These are phyloP conservation scores for Pelobates cultripes DNA, from an alignment of 2,797 vertebrate species.

Conservation along the genomic window DNA sequence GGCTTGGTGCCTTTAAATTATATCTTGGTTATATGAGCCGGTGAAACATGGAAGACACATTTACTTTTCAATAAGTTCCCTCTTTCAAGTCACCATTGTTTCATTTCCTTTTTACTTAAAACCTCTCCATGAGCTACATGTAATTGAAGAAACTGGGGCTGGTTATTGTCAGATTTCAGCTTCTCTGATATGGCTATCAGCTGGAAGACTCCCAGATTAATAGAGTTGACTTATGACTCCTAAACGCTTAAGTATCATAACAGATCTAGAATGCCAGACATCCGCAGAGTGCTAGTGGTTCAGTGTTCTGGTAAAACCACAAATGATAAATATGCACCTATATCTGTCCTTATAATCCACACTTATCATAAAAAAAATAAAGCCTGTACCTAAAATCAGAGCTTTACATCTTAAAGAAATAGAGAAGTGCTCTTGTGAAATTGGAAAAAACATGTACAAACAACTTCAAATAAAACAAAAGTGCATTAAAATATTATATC, in stretches of 20 bases:
- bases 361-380: too few relatives aligned
- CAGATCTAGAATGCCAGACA: background rate
- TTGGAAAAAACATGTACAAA: too few relatives aligned
- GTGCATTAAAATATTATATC: too few relatives aligned
- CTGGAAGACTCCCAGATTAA: constrained; percentile 58
- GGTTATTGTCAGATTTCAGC: constrained; percentile 59
- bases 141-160: constrained; percentile 47
- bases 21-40: constrained; percentile 25
- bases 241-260: constrained; percentile 15
- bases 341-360: background rate
- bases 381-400: too few relatives aligned
- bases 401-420: too few relatives aligned
- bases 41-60: constrained; percentile 10
- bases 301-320: background rate
- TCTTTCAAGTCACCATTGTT: constrained; percentile 8
- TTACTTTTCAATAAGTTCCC: constrained; percentile 31
- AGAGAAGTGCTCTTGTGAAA: too few relatives aligned
- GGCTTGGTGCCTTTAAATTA: background rate
- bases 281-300: background rate
- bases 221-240: constrained; percentile 55
- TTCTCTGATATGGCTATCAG: constrained; percentile 61
- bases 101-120: constrained; percentile 56
- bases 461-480: too few relatives aligned
- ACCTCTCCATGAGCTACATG: constrained; percentile 48
- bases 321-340: background rate